phyloP scores from a whole-genome alignment of 2,888 invertebrate species.

The Drosophila ezoana region DNA sequence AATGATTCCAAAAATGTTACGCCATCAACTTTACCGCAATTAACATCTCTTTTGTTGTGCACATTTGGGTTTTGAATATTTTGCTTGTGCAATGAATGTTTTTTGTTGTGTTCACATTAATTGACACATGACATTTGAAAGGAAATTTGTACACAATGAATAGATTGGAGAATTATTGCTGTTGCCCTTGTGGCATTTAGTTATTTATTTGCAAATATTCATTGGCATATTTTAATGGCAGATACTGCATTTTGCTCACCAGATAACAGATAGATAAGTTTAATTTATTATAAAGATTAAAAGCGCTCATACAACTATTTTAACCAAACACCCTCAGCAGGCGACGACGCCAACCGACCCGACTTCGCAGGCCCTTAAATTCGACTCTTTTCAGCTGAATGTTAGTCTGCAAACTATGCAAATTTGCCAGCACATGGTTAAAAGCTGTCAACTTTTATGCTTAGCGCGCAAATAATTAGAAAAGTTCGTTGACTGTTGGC shows the following conservation, averaged over 20 bases:
- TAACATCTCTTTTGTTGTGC: conserved; percentile 18
- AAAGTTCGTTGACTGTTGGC: conserved; percentile 60
- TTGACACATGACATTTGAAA: conserved; percentile 2
- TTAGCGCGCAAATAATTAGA: conserved; percentile 66
- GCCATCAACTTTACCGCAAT: conserved; percentile 33
- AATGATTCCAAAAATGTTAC: conserved; percentile 36
- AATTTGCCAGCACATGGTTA: conserved; percentile 53
- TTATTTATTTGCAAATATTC: background rate
- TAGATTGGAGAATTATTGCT: no score
- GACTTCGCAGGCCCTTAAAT: background rate
- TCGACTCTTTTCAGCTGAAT: conserved; percentile 18
- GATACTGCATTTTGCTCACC: background rate
- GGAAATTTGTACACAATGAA: background rate
- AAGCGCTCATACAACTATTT: background rate
- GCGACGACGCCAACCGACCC: background rate
- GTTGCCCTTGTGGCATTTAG: background rate
- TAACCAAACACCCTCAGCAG: background rate
- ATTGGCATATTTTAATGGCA: background rate
- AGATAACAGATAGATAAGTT: background rate
- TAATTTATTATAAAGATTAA: conserved; percentile 9
- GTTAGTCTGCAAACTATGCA: conserved; percentile 44
- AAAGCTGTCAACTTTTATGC: conserved; percentile 64
- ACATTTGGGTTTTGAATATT: conserved; percentile 14
- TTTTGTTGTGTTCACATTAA: background rate
- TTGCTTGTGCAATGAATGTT: background rate